These are phyloP conservation scores for Polydrusus tereticollis DNA, from an alignment of 2,888 invertebrate genomes.

Conservation along the genomic window DNA sequence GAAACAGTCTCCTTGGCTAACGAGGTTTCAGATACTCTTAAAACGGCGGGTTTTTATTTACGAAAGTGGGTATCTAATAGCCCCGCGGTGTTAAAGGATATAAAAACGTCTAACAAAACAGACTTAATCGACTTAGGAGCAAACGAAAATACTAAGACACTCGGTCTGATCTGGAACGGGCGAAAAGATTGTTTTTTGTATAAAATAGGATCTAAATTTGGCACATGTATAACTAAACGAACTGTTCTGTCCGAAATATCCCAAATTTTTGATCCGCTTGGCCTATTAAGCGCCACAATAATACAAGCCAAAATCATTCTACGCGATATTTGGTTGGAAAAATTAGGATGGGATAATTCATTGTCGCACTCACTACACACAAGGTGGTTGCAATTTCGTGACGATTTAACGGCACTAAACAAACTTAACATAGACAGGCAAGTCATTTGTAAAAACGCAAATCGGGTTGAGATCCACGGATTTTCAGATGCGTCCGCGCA, in stretches of 20 bases:
- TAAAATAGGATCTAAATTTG: too few species aligned
- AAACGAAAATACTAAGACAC: conserved; percentile 13
- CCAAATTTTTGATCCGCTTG: too few species aligned
- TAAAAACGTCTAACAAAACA: background rate
- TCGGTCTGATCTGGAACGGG: conserved; percentile 19
- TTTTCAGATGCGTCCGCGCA: conserved; percentile 46
- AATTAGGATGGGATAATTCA: conserved; percentile 42
- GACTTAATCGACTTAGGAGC: too few species aligned
- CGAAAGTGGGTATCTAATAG: too few species aligned
- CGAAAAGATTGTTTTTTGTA: too few species aligned
- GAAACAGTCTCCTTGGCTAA: background rate
- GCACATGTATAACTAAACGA: conserved; percentile 13
- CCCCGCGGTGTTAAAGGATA: too few species aligned
- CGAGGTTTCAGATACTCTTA: background rate
- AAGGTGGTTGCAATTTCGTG: conserved; percentile 36
- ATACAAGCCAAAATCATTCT: conserved; percentile 48
- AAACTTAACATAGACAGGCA: conserved; percentile 42
- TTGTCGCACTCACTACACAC: conserved; percentile 29
- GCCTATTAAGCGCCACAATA: conserved; percentile 45
- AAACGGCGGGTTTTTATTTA: conserved; percentile 37
- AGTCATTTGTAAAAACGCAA: conserved; percentile 33
- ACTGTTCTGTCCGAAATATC: conserved; percentile 38
- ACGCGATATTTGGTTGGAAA: conserved; percentile 45
- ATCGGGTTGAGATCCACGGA: conserved; percentile 36
- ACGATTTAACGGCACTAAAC: conserved; percentile 44